Conservation (phyloP, 2,888 invertebrate species). For the Petrolisthes manimaculis region DNA sequence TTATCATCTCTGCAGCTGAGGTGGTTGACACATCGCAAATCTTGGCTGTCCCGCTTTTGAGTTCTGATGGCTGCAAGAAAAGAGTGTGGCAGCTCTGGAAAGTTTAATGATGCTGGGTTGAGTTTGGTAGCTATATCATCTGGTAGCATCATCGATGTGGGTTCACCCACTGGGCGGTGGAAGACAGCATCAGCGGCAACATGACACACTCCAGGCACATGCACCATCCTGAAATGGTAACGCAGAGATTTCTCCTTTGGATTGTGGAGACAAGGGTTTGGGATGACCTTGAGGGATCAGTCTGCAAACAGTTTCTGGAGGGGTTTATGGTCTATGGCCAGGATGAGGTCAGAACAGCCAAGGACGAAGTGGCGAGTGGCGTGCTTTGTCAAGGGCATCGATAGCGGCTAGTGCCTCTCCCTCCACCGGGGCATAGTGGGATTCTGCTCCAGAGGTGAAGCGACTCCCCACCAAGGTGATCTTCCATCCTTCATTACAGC, state of each 20-base stretch:
- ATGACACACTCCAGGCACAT: conserved; percentile 27
- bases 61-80: no score
- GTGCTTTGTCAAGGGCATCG: conserved; percentile 43
- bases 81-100: no score
- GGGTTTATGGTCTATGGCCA: conserved; percentile 49
- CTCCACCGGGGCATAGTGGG: conserved; percentile 39
- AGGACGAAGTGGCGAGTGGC: conserved; percentile 34
- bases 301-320: conserved; percentile 31
- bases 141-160: background rate
- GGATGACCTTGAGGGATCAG: conserved; percentile 6
- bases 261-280: conserved; percentile 35
- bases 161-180: conserved; percentile 13
- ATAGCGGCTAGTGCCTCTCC: conserved; percentile 33
- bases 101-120: background rate
- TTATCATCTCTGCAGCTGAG: background rate
- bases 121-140: background rate
- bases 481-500: conserved; percentile 29
- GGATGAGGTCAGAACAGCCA: conserved; percentile 30
- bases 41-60: no score
- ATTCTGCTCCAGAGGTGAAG: conserved; percentile 36
- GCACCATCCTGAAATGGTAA: conserved; percentile 28
- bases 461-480: conserved; percentile 36
- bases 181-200: conserved; percentile 15
- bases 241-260: conserved; percentile 33
- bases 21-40: no score